Evolutionary conservation across 2,797 vertebrate species (phyloP), one percentile per base, ranked within the genome.

Genomic region (Acanthiza pusilla): DNA sequence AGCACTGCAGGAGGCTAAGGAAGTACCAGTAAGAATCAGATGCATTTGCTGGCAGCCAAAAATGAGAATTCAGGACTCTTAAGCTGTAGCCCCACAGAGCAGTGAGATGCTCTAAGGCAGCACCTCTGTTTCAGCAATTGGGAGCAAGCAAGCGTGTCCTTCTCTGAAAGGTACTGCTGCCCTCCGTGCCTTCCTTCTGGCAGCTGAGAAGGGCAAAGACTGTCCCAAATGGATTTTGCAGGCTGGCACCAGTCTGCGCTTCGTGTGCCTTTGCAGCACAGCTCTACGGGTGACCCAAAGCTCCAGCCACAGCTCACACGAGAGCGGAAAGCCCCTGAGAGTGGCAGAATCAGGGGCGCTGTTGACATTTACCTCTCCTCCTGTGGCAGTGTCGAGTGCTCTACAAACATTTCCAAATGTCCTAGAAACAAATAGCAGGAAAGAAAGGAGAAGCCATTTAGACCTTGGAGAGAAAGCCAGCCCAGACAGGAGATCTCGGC

Each of bases 311-410:
- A 34, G n/a, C 16, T 51, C 2, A 3, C 23, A 43, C 53, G 45
- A 78, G 75, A 86, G 10, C 12, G 60, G 62, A 89, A 63, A 45
- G 42, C 53, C 18, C 34, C 9, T 5, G 18, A 13, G 4, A 61
- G 15, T 58, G 45, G 45, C 70, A 72, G 43, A 62, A 43, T 61
- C 29, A 45, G 19, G 38, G 38, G 70, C 34, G n/a, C 47, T 42
- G 66, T 5, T 53, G 54, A 8, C 57, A 70, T 96, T 96, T 87
- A 99, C 99, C 98, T 99, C 99, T 94, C 99, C 99, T 92, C 99
- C 99, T 3, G 99, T 99, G 73, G 42, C 42, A 43, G 42, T 43
- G 42, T 43, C 42, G 42, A 43, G 15, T 43, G 42, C 42, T 43
- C 42, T 43, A 43, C 16, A 43, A 43, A 43, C 42, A 43, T 18